phyloP scores from a whole-genome alignment of 2,888 invertebrate genomes.

The Phragmatobia fuliginosa region DNA sequence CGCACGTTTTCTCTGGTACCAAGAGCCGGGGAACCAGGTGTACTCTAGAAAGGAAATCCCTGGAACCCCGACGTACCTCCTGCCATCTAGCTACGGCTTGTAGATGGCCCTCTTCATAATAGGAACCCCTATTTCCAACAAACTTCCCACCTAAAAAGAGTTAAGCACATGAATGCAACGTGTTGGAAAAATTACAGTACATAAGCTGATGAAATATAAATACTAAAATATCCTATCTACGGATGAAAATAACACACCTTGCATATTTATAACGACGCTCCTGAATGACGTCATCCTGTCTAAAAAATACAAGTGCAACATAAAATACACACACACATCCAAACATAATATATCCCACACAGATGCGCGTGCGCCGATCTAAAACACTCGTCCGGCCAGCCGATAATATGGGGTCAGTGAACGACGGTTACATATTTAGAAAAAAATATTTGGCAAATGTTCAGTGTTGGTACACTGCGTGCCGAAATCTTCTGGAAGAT shows the following conservation, averaged over 20 bases:
- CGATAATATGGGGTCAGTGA: constrained; percentile 80
- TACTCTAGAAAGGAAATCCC: too few species aligned
- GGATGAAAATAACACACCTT: constrained; percentile 14
- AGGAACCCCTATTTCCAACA: too few species aligned
- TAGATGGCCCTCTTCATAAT: too few species aligned
- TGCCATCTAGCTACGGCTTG: too few species aligned
- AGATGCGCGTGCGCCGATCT: constrained; percentile 75
- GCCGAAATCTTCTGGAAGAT: constrained; percentile 47
- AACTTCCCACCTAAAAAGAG: too few species aligned
- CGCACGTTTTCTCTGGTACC: too few species aligned
- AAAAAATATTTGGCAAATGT: constrained; percentile 87
- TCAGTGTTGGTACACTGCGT: constrained; percentile 69
- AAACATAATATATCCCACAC: constrained; percentile 43
- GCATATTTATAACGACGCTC: constrained; percentile 16
- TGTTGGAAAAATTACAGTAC: neutral
- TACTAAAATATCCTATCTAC: neutral
- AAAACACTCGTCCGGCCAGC: constrained; percentile 75
- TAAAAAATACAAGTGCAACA: constrained; percentile 58
- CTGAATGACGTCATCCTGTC: constrained; percentile 52
- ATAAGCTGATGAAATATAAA: neutral
- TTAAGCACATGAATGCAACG: neutral
- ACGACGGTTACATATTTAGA: constrained; percentile 84
- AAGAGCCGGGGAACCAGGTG: too few species aligned
- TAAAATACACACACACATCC: constrained; percentile 53
- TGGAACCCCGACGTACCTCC: too few species aligned